Percentiles rank a stretch among this genome's conserved stretches.
phyloP scores from a whole-genome alignment of 92 coral and sea anemone genomes.

The Actinernus sp. region DNA sequence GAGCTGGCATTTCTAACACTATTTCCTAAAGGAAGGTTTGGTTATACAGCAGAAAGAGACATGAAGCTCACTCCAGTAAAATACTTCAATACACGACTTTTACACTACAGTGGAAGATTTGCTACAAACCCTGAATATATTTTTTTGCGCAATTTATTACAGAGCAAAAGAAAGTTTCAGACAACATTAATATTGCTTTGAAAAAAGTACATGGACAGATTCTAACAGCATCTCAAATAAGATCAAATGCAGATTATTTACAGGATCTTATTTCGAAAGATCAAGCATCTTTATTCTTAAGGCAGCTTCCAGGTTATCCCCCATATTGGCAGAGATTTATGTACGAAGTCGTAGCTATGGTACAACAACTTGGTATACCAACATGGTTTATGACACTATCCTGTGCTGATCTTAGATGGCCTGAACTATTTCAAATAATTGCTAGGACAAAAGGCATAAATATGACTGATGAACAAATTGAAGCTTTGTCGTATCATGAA shows the following conservation, averaged over 20 bases:
- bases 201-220: constrained; percentile 55
- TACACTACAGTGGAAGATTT: constrained; percentile 57
- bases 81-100: constrained; percentile 51
- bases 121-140: constrained; percentile 65
- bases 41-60: constrained; percentile 36
- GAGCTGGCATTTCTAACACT: constrained; percentile 73
- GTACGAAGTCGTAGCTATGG: constrained; percentile 60
- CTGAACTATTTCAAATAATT: constrained; percentile 65
- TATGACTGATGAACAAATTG: constrained; percentile 50
- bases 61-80: constrained; percentile 31
- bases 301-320: constrained; percentile 60
- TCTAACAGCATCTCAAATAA: constrained; percentile 52
- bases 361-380: constrained; percentile 66
- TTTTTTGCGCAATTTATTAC: constrained; percentile 61
- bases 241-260: constrained; percentile 41
- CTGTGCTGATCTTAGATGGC: constrained; percentile 82
- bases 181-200: constrained; percentile 48
- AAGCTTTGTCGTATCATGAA: constrained; percentile 69
- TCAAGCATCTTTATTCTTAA: constrained; percentile 50
- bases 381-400: constrained; percentile 75
- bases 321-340: constrained; percentile 53
- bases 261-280: constrained; percentile 39
- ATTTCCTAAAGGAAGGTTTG: constrained; percentile 69
- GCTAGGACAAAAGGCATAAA: constrained; percentile 30
- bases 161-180: constrained; percentile 55